Conservation (phyloP, 2,888 invertebrate genomes). For the Xylocampa areola region DNA sequence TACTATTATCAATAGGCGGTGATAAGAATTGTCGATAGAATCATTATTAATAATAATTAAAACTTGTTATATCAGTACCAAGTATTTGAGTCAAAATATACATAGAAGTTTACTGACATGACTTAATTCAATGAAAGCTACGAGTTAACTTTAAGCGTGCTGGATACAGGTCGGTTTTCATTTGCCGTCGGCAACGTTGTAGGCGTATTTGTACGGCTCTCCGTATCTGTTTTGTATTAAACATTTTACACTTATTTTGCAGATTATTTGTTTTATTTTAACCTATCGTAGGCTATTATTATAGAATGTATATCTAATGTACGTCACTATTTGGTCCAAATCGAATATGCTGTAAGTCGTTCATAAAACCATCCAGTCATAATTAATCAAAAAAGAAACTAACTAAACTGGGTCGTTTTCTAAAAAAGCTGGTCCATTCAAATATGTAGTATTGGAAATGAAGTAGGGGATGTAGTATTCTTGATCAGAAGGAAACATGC, state of each 20-base stretch:
- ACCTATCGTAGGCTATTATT: not conserved
- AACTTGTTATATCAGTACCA: slow-evolving; percentile 2
- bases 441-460: too few relatives aligned
- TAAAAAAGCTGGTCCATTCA: too few relatives aligned
- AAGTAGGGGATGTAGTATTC: too few relatives aligned
- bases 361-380: not conserved
- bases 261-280: slow-evolving; percentile 1
- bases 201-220: slow-evolving; percentile 67
- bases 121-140: slow-evolving; percentile 1
- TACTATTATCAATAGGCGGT: slow-evolving; percentile 11
- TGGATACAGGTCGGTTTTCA: slow-evolving; percentile 27
- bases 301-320: not conserved
- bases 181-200: slow-evolving; percentile 63
- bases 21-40: slow-evolving; percentile 25
- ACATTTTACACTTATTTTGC: slow-evolving; percentile 17
- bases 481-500: too few relatives aligned
- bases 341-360: not conserved
- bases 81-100: slow-evolving; percentile 1
- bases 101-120: not conserved
- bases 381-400: not conserved
- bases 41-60: slow-evolving; percentile 6
- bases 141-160: slow-evolving; percentile 4
- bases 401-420: too few relatives aligned
- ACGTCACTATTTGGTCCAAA: not conserved
- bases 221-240: slow-evolving; percentile 24